Evolutionary conservation across 2,797 vertebrate species (phyloP).

Genomic region (Bradypodion pumilum): DNA sequence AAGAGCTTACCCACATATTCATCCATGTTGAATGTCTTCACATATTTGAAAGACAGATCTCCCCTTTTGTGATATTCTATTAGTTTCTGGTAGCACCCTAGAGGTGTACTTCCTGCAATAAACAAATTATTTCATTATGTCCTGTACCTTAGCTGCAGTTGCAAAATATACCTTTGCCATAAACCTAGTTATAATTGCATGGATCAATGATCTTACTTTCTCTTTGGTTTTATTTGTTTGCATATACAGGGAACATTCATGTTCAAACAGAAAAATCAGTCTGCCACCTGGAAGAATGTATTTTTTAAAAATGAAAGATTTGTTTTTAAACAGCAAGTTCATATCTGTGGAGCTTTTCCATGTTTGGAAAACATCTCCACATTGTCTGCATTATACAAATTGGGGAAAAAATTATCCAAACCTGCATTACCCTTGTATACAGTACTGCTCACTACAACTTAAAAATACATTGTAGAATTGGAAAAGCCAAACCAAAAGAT

Average conservation of each 20-base stretch:
- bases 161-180: not conserved
- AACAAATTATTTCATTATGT: slow-evolving; percentile 47
- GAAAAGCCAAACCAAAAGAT: too few relatives aligned
- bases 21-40: slow-evolving; percentile 87
- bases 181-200: not conserved
- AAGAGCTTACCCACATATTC: slow-evolving; percentile 81
- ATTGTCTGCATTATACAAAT: not conserved
- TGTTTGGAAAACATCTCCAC: not conserved
- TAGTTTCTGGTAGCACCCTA: slow-evolving; percentile 83
- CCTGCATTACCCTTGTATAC: too few relatives aligned
- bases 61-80: slow-evolving; percentile 83
- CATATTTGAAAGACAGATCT: slow-evolving; percentile 83
- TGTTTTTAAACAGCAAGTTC: not conserved
- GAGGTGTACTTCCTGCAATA: slow-evolving; percentile 80
- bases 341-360: too few relatives aligned
- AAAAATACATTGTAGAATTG: too few relatives aligned
- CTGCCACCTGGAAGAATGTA: not conserved
- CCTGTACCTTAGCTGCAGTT: not conserved
- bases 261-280: not conserved
- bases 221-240: too few relatives aligned
- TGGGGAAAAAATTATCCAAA: not conserved
- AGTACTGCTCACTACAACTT: too few relatives aligned
- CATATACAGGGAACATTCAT: not conserved
- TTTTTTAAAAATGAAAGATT: not conserved
- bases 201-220: not conserved